Percentiles rank a stretch among this genome's conserved stretches.
phyloP scores from a whole-genome alignment of 2,113 vertebrate species.

The Perca flavescens region DNA sequence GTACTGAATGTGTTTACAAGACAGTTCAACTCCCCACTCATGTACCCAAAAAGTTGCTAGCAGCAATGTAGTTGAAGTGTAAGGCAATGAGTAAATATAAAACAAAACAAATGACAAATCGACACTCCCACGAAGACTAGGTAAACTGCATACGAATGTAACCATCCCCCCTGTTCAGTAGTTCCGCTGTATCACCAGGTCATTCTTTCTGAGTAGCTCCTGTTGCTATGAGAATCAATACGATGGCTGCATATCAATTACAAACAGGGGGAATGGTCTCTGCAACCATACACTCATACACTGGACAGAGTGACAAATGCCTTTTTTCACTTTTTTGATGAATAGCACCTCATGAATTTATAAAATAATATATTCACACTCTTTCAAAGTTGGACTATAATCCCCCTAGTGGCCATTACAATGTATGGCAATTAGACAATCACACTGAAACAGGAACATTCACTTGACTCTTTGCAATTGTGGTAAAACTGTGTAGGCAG shows the following conservation, averaged over 20 bases:
- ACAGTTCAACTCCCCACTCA: not conserved
- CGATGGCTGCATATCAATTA: constrained; percentile 66
- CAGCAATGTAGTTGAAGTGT: not conserved
- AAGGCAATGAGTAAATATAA: not conserved
- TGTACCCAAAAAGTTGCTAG: not conserved
- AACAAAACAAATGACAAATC: not conserved
- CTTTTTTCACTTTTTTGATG: not conserved
- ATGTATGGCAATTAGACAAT: not conserved
- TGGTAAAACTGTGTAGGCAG: not conserved
- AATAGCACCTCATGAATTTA: not conserved
- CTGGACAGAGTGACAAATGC: not conserved
- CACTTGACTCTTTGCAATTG: not conserved
- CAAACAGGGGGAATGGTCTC: not conserved
- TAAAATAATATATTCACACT: not conserved
- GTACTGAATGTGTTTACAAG: not conserved
- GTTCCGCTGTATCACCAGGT: not conserved
- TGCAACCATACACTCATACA: not conserved
- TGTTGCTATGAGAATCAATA: constrained; percentile 62
- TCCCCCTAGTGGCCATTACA: not conserved
- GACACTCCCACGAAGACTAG: not conserved
- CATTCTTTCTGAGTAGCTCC: constrained; percentile 51
- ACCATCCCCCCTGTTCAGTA: not conserved
- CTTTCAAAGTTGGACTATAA: not conserved
- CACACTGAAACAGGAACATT: not conserved
- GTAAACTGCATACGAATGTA: not conserved